These are phyloP conservation scores for Catagonus wagneri DNA, from an alignment of 2,113 vertebrate species.

Conservation along the genomic window DNA sequence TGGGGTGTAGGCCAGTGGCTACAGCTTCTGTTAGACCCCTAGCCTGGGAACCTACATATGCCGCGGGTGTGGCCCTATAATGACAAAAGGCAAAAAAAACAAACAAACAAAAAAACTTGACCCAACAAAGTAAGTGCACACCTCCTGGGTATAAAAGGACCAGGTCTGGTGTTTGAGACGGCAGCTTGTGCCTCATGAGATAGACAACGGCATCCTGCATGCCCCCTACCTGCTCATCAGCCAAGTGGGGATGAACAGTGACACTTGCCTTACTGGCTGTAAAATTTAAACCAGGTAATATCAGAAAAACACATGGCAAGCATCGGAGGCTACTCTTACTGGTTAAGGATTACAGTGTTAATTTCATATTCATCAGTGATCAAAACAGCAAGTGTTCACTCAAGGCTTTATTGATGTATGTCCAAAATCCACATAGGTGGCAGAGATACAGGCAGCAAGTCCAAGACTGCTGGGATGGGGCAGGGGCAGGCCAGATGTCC, in stretches of 20 bases:
- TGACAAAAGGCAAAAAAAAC: too few relatives aligned
- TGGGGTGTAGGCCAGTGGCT: too few relatives aligned
- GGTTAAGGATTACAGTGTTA: not conserved
- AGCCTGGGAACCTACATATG: too few relatives aligned
- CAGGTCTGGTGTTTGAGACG: not conserved
- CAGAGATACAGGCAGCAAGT: not conserved
- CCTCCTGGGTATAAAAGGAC: not conserved
- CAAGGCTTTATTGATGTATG: conserved; percentile 1
- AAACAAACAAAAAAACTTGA: too few relatives aligned
- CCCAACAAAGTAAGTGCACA: too few relatives aligned
- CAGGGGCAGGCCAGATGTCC: not conserved
- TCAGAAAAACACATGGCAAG: not conserved
- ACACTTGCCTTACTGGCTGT: not conserved
- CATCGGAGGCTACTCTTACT: not conserved
- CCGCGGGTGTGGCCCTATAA: too few relatives aligned
- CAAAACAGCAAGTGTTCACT: conserved; percentile 27
- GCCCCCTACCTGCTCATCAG: not conserved
- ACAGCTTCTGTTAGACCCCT: too few relatives aligned
- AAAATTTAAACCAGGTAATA: not conserved
- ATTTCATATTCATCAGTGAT: not conserved
- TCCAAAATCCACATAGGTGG: not conserved
- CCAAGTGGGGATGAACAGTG: not conserved
- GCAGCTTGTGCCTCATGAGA: not conserved
- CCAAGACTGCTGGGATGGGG: not conserved
- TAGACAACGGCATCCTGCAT: not conserved